These are phyloP conservation scores for Athalia circularis DNA, from an alignment of 2,888 invertebrate species.

Conservation along the genomic window DNA sequence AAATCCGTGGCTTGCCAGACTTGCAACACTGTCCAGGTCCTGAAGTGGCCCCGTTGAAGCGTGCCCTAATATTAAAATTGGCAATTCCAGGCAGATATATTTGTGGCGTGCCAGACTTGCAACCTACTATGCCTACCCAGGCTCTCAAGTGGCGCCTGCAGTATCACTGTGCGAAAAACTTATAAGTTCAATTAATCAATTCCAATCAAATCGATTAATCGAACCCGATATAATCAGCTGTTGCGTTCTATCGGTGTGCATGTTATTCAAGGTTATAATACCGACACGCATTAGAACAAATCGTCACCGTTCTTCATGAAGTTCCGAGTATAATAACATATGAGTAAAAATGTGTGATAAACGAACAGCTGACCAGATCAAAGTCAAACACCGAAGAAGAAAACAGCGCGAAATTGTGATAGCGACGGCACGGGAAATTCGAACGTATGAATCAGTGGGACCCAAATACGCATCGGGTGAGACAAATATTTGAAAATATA, in stretches of 20 bases:
- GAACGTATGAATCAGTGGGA: not conserved
- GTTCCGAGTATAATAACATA: not conserved
- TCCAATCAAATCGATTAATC: not conserved
- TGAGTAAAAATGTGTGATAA: conserved; percentile 7
- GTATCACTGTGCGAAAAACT: not conserved
- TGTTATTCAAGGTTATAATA: not conserved
- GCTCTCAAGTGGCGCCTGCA: too few relatives aligned
- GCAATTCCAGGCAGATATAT: not conserved
- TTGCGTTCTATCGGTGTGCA: not conserved
- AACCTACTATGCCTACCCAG: too few relatives aligned
- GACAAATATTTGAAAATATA: conserved; percentile 11
- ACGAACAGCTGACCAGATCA: not conserved
- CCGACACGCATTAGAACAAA: not conserved
- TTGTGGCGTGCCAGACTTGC: too few relatives aligned
- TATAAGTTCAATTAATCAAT: conserved; percentile 2
- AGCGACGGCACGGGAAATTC: conserved; percentile 24
- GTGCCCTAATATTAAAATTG: not conserved
- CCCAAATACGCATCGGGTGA: conserved; percentile 12
- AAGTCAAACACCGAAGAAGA: not conserved
- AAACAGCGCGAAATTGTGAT: not conserved
- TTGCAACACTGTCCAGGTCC: conserved; percentile 17
- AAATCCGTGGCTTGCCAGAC: conserved; percentile 22
- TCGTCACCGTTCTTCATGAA: not conserved
- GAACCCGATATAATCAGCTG: not conserved
- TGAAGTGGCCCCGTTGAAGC: not conserved